Percentiles rank a stretch among this genome's conserved stretches.
These are phyloP conservation scores for Oscheius sp. DNA, from an alignment of 2,888 invertebrate species.

Conservation along the genomic window DNA sequence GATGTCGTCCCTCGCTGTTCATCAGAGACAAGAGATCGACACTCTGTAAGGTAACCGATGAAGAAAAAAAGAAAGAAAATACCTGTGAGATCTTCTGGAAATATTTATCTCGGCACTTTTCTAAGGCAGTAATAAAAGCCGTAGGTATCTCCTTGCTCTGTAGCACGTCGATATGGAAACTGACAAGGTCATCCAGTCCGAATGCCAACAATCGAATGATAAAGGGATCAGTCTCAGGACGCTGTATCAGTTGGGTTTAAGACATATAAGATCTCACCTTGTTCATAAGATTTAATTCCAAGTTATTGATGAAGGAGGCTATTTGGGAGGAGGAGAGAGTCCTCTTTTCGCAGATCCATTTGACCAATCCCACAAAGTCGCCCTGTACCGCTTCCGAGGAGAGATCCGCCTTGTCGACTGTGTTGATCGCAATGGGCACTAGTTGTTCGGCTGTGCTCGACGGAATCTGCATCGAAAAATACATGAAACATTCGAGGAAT, in stretches of 20 bases:
- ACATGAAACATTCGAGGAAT: constrained; percentile 22
- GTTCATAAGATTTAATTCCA: constrained; percentile 18
- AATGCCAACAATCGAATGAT: neutral
- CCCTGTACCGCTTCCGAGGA: neutral
- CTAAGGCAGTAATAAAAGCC: constrained; percentile 12
- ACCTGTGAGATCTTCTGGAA: neutral
- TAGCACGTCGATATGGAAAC: constrained; percentile 10
- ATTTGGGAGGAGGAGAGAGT: neutral
- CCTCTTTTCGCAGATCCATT: constrained; percentile 25
- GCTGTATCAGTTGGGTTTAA: neutral
- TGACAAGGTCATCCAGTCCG: neutral
- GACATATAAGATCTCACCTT: neutral
- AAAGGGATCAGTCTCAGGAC: constrained; percentile 10
- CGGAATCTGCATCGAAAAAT: neutral
- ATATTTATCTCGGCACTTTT: too few relatives aligned
- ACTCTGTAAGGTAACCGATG: neutral
- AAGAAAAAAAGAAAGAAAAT: neutral
- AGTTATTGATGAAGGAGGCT: constrained; percentile 2
- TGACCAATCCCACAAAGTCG: constrained; percentile 1
- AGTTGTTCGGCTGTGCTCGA: neutral
- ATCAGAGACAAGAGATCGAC: neutral
- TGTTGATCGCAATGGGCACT: constrained; percentile 2
- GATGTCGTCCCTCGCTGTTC: neutral
- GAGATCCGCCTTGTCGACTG: constrained; percentile 6
- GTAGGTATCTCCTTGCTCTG: neutral